These are phyloP conservation scores for Rapana venosa DNA, from an alignment of 2,888 invertebrate species.

Conservation along the genomic window DNA sequence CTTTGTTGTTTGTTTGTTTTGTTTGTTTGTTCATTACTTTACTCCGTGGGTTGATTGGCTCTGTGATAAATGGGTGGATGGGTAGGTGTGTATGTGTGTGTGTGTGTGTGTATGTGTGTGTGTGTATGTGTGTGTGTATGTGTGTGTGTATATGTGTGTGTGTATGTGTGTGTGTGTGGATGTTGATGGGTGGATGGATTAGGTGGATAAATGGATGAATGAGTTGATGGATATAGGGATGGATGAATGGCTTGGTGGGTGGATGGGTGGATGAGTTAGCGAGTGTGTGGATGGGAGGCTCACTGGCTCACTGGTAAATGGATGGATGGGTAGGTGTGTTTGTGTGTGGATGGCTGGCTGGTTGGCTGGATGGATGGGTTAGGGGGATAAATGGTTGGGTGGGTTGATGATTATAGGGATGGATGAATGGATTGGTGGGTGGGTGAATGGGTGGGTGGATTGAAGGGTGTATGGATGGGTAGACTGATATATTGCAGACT, in stretches of 20 bases:
- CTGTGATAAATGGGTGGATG: background rate
- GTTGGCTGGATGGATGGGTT: too few relatives aligned
- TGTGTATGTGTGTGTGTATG: constrained; percentile 1
- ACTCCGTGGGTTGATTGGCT: background rate
- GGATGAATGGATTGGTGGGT: background rate
- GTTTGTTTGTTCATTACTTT: background rate
- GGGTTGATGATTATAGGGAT: too few relatives aligned
- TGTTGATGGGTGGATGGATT: too few relatives aligned
- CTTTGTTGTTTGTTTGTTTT: background rate
- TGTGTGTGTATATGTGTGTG: constrained; percentile 8
- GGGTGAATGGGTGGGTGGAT: background rate
- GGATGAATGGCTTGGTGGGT: background rate
- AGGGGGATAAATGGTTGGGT: too few relatives aligned
- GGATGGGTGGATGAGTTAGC: too few relatives aligned
- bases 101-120: background rate
- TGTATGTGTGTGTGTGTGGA: constrained; percentile 10
- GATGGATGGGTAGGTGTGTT: too few relatives aligned
- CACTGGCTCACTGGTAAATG: too few relatives aligned
- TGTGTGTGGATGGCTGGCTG: too few relatives aligned
- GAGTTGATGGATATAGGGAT: background rate
- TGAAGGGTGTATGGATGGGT: background rate
- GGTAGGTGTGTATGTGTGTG: background rate
- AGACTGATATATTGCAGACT: background rate
- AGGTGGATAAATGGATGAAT: background rate
- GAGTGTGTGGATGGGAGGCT: too few relatives aligned